phyloP scores from a whole-genome alignment of 2,888 invertebrate genomes.

The Acholoe squamosa region DNA sequence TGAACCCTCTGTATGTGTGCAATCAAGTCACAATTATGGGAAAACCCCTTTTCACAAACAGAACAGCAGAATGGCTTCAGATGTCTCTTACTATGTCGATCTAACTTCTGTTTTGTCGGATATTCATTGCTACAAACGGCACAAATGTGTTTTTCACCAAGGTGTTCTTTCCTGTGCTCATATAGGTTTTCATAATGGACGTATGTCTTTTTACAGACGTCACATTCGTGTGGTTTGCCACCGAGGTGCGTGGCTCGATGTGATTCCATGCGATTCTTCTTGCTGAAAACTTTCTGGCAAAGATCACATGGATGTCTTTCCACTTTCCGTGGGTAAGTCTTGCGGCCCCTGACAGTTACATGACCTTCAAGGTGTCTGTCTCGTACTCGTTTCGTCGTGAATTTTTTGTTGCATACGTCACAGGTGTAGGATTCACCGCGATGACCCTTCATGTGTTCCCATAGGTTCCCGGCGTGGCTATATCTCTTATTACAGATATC shows the following conservation, averaged over 20 bases:
- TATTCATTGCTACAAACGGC: neutral
- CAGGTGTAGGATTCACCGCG: neutral
- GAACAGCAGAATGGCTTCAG: too few species aligned
- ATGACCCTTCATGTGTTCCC: slow-evolving; percentile 49
- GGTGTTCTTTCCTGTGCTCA: slow-evolving; percentile 49
- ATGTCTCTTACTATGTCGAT: too few species aligned
- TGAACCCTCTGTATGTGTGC: too few species aligned
- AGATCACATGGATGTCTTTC: neutral
- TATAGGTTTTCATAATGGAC: slow-evolving; percentile 36
- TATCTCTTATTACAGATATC: neutral
- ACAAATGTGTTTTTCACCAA: neutral
- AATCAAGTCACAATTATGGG: too few species aligned
- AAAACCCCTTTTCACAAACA: too few species aligned
- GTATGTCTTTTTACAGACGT: neutral
- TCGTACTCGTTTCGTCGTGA: too few species aligned
- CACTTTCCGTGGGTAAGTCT: neutral
- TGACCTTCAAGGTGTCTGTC: too few species aligned
- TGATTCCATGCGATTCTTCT: neutral
- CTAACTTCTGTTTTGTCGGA: neutral
- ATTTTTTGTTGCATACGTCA: too few species aligned
- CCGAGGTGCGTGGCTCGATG: slow-evolving; percentile 28
- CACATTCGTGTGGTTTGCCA: slow-evolving; percentile 29
- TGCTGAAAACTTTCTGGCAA: neutral
- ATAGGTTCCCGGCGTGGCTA: slow-evolving; percentile 39
- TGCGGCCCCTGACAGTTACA: neutral